Conservation (phyloP, 1,140 invertebrate species). For the Panulirus ornatus region DNA sequence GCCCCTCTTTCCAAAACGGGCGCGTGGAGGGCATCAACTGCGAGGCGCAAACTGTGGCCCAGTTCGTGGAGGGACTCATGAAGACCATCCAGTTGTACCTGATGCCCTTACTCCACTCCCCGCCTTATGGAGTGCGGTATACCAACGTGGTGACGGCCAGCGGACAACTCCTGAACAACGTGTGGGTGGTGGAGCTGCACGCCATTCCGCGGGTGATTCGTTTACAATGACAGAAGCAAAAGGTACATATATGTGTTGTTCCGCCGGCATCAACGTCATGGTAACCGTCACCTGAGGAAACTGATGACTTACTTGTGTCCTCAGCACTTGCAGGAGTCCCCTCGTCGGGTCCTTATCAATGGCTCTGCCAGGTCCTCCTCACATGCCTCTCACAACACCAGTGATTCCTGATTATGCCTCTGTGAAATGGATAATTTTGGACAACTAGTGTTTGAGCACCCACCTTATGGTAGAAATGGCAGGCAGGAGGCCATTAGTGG, state of each 20-base stretch:
- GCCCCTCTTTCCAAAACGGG: too few relatives aligned
- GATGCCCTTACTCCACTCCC: slow-evolving; percentile 22
- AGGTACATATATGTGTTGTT: slow-evolving; percentile 54
- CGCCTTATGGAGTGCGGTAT: slow-evolving; percentile 22
- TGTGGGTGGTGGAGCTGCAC: slow-evolving; percentile 43
- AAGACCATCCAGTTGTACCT: slow-evolving; percentile 15
- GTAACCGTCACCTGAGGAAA: slow-evolving; percentile 48
- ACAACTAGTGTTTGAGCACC: too few relatives aligned
- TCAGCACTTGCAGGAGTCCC: slow-evolving; percentile 14
- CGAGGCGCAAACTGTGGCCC: background rate
- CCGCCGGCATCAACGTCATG: slow-evolving; percentile 39
- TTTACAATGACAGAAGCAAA: too few relatives aligned
- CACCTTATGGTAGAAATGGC: too few relatives aligned
- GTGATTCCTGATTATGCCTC: background rate
- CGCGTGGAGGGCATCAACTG: slow-evolving; percentile 1
- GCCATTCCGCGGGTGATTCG: slow-evolving; percentile 20
- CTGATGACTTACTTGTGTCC: slow-evolving; percentile 45
- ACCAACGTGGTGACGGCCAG: slow-evolving; percentile 7
- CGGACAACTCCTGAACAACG: slow-evolving; percentile 29
- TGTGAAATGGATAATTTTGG: too few relatives aligned
- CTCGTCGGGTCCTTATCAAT: background rate
- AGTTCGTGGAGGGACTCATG: slow-evolving; percentile 37
- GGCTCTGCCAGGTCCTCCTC: slow-evolving; percentile 39
- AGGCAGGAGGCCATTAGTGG: too few relatives aligned
- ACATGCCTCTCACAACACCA: slow-evolving; percentile 43